These are phyloP conservation scores for Clarias gariepinus DNA, from an alignment of 2,113 vertebrate species.

Conservation along the genomic window DNA sequence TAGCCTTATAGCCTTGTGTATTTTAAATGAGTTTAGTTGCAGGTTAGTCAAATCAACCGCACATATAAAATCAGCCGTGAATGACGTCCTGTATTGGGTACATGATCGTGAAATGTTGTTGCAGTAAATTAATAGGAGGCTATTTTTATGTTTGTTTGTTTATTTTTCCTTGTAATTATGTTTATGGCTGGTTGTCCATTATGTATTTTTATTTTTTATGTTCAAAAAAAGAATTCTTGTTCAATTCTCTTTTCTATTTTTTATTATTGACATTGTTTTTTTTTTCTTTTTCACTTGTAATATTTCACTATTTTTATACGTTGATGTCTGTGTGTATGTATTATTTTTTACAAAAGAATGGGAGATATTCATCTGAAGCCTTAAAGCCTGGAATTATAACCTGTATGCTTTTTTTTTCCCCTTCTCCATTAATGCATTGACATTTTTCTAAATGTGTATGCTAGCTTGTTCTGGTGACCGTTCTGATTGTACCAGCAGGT, in stretches of 20 bases:
- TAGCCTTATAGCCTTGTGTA: not conserved
- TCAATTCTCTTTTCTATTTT: not conserved
- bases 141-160: not conserved
- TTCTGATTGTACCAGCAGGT: conserved; percentile 13
- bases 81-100: not conserved
- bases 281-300: not conserved
- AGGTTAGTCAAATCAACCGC: not conserved
- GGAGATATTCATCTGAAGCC: conserved; percentile 2
- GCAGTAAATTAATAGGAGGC: conserved; percentile 41
- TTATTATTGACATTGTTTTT: not conserved
- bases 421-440: conserved; percentile 12
- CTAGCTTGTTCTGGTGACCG: conserved; percentile 5
- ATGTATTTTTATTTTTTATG: not conserved
- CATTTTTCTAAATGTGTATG: not conserved
- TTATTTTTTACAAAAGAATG: not conserved
- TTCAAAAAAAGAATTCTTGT: not conserved
- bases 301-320: conserved; percentile 33
- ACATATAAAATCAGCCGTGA: not conserved
- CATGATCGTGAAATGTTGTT: conserved; percentile 61
- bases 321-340: not conserved
- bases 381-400: not conserved
- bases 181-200: conserved; percentile 2
- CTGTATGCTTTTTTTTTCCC: not conserved
- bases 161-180: not conserved
- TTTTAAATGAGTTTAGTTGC: not conserved